Base-by-base conservation (phyloP, 1,140 invertebrate genomes). In the Drosophila leontia region DNA sequence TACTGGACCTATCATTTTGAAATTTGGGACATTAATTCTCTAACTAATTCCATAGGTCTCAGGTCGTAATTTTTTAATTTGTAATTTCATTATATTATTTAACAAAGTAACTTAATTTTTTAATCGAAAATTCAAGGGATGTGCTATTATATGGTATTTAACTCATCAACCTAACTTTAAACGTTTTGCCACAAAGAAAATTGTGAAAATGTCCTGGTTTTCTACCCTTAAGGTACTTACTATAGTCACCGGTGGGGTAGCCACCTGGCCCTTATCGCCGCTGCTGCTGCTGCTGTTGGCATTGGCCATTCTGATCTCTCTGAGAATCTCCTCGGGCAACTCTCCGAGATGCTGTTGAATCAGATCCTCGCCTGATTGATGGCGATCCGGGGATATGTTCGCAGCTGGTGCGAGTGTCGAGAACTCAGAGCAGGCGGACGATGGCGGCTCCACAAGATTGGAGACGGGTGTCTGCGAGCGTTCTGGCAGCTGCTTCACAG, bases 381-480 rank as follows among this genome's bases (percentile, higher is more conserved):
- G 69, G 17, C 64, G 64, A 9, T 72, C 56, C 42, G 64, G 58
- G 1, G 59, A 23, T 3, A 35, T 11, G 35, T 56, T 50, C n/a
- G 48, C 7, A 8, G 67, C 47, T 15, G 68, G 59, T 4, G 74
- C 57, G 12, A 74, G 44, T 1, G 78, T 80, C 0, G 91, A 92
- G 45, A 92, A 92, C 60, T 92, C 92, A 0, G 92, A 92, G 51
- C 92, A 92, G 34, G 92, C 85, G 0, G 92, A 93, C 0, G 92
- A 92, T 1, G 92, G 90, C 23, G 92, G 92, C 68, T 92, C 92
- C 1, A 92, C 92, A 9, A 82, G 51, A 78, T 92, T 91, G 3
- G 92, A 93, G 15, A 82, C 45, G 6, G 91, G 85, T 5, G 91
- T 91, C 37, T 92, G 78, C 0, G 91, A 91, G 17, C 91, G 76